Evolutionary conservation across 2,113 vertebrate species (phyloP).

Genomic region (Cygnus buccinator): DNA sequence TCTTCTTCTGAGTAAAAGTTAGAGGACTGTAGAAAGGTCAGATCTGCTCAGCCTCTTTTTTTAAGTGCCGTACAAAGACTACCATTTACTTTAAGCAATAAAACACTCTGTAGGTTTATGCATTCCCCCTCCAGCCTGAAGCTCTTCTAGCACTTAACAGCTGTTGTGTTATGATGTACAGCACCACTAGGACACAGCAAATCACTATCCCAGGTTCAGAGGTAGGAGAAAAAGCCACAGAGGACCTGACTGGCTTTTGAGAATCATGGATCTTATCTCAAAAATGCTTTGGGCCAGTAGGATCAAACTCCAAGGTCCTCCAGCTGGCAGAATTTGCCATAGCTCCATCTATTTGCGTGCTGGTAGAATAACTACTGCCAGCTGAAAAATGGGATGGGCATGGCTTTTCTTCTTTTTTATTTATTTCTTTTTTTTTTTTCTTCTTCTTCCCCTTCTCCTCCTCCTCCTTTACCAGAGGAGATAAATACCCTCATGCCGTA

Average conservation of each 20-base stretch:
- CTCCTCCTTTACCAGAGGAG: not conserved
- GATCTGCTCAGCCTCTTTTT: slow-evolving; percentile 2
- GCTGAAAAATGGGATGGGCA: not conserved
- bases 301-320: not conserved
- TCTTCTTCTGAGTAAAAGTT: not conserved
- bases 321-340: not conserved
- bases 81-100: not conserved
- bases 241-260: not conserved
- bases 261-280: not conserved
- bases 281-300: not conserved
- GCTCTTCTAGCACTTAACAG: not conserved
- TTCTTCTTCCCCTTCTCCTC: not conserved
- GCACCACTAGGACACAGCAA: not conserved
- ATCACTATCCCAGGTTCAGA: not conserved
- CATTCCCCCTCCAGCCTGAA: not conserved
- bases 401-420: no score
- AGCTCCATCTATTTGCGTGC: not conserved
- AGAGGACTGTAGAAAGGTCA: not conserved
- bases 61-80: not conserved
- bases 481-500: not conserved
- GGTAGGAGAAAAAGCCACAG: not conserved
- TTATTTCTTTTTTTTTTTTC: not conserved
- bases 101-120: not conserved
- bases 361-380: not conserved
- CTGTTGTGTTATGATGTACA: not conserved